Evolutionary conservation across 2,797 vertebrate species (phyloP).

Genomic region (Hypotaenidia philippensis): DNA sequence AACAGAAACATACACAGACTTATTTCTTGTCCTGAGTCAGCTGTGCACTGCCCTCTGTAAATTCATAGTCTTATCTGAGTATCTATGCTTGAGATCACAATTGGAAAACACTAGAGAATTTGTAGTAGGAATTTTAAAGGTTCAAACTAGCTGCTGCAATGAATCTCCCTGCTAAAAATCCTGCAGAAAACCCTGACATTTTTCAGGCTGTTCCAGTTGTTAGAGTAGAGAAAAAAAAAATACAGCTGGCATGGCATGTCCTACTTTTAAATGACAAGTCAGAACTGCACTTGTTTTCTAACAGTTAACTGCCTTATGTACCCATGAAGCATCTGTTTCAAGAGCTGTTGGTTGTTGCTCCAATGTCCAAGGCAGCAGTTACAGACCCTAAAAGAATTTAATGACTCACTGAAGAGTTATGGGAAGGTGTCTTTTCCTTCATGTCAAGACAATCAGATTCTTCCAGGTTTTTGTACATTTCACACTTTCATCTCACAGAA

Average conservation of each 20-base stretch:
- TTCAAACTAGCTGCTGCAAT: not conserved
- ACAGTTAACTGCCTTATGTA: not conserved
- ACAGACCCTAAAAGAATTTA: not conserved
- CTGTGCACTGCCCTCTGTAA: not conserved
- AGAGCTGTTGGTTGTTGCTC: not conserved
- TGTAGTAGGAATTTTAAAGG: not conserved
- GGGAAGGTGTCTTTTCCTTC: not conserved
- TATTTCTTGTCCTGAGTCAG: not conserved
- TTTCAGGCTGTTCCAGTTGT: not conserved
- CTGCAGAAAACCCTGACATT: not conserved
- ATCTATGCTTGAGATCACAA: not conserved
- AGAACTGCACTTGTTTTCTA: not conserved
- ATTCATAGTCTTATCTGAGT: not conserved
- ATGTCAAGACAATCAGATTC: not conserved
- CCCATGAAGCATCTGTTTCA: not conserved
- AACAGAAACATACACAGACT: fast-evolving
- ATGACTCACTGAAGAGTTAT: not conserved
- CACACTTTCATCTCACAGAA: not conserved
- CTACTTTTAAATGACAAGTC: not conserved
- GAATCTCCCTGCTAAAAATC: not conserved
- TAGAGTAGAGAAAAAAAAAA: not conserved
- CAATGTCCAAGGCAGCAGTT: not conserved
- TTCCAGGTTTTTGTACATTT: not conserved
- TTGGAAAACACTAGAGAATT: not conserved
- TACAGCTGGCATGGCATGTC: not conserved